Evolutionary conservation across 1,140 invertebrate species (phyloP).

Genomic region (Ceratina australensis): DNA sequence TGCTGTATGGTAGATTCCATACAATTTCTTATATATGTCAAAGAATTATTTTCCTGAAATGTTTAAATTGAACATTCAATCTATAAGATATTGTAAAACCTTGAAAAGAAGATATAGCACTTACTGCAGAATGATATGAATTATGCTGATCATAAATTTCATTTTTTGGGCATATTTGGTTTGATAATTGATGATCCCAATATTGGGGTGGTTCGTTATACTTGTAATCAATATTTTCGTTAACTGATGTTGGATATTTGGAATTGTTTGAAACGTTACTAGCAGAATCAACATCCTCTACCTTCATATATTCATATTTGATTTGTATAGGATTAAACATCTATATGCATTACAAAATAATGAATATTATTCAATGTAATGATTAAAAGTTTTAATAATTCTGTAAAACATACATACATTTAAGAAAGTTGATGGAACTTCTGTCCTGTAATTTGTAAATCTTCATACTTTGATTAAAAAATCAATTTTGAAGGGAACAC

Average conservation of each 20-base stretch:
- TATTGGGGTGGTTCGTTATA: slow-evolving; percentile 76
- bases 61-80: slow-evolving; percentile 22
- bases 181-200: slow-evolving; percentile 74
- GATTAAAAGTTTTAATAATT: too few species aligned
- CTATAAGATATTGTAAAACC: slow-evolving; percentile 15
- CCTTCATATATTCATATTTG: slow-evolving; percentile 74
- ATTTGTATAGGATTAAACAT: slow-evolving; percentile 78
- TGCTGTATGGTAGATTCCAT: slow-evolving; percentile 54
- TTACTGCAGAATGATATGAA: slow-evolving; percentile 64
- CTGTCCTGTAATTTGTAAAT: too few species aligned
- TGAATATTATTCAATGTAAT: too few species aligned
- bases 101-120: slow-evolving; percentile 30
- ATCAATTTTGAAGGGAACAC: too few species aligned
- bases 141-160: slow-evolving; percentile 67
- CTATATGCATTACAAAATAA: slow-evolving; percentile 49
- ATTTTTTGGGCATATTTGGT: slow-evolving; percentile 69
- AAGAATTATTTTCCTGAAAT: slow-evolving; percentile 52
- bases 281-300: slow-evolving; percentile 70
- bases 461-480: too few species aligned
- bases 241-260: slow-evolving; percentile 74
- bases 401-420: too few species aligned
- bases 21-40: slow-evolving; percentile 57
- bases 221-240: slow-evolving; percentile 75
- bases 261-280: slow-evolving; percentile 63
- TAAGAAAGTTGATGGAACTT: too few species aligned